Conservation (phyloP, 2,888 invertebrate species). For the Temnothorax ravouxi region DNA sequence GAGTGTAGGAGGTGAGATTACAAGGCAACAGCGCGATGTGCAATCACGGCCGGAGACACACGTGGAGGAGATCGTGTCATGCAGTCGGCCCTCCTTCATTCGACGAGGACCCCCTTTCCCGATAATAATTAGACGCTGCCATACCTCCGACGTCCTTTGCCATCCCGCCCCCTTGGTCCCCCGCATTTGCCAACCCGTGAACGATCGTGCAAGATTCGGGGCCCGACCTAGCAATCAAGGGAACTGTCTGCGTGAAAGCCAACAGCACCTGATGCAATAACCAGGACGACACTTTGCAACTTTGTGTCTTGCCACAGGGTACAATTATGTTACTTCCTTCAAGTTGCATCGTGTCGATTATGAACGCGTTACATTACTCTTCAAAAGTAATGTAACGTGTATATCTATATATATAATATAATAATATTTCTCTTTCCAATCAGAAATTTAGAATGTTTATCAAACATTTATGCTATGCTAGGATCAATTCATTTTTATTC, state of each 20-base stretch:
- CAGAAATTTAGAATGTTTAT: background rate
- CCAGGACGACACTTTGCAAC: constrained; percentile 45
- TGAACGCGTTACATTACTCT: constrained; percentile 1
- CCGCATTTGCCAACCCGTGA: constrained; percentile 20
- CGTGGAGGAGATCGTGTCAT: constrained; percentile 76
- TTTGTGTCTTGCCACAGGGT: constrained; percentile 42
- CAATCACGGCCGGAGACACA: constrained; percentile 79
- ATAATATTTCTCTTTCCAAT: constrained; percentile 2
- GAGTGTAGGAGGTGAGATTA: constrained; percentile 78
- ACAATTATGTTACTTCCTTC: constrained; percentile 42
- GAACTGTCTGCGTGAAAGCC: constrained; percentile 57
- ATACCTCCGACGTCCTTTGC: constrained; percentile 49
- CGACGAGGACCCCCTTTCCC: constrained; percentile 72
- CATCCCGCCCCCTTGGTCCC: background rate
- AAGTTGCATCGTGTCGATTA: constrained; percentile 8
- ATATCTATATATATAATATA: background rate
- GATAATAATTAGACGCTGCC: constrained; percentile 82
- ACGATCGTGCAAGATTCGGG: constrained; percentile 68
- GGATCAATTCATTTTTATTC: background rate
- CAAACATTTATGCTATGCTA: background rate
- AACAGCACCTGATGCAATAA: constrained; percentile 50
- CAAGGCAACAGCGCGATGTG: constrained; percentile 80
- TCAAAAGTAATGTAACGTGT: background rate
- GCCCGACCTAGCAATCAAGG: constrained; percentile 70
- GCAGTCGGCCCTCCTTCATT: constrained; percentile 75